A percentile compares a stretch with the other conserved stretches of the same genome.
phyloP scores from a whole-genome alignment of 1,140 invertebrate genomes.

The Scaptodrosophila lebanonensis region DNA sequence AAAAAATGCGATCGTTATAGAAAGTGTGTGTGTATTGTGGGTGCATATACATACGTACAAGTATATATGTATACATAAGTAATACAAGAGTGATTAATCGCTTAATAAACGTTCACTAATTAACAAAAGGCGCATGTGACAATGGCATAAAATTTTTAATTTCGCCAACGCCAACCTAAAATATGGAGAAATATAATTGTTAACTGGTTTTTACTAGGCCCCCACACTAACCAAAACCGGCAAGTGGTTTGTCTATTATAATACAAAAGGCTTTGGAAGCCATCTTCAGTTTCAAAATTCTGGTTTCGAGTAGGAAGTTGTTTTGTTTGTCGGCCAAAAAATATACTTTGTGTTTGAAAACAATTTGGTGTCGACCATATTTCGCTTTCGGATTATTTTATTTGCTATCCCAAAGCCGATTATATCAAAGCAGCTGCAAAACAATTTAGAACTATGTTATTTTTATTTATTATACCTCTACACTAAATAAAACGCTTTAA shows the following conservation, averaged over 20 bases:
- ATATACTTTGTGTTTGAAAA: too few species aligned
- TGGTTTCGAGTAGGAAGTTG: too few species aligned
- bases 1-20: constrained; percentile 19
- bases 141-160: too few species aligned
- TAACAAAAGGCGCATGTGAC: too few species aligned
- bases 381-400: not conserved
- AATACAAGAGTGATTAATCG: too few species aligned
- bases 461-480: constrained; percentile 35
- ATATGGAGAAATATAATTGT: constrained; percentile 18
- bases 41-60: not conserved
- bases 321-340: too few species aligned
- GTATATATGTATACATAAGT: not conserved
- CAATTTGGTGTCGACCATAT: not conserved
- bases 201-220: constrained; percentile 48
- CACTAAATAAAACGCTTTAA: constrained; percentile 34
- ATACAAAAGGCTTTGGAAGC: too few species aligned
- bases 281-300: too few species aligned
- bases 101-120: too few species aligned
- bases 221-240: constrained; percentile 35
- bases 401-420: too few species aligned
- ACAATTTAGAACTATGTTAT: constrained; percentile 2
- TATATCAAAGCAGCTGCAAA: not conserved
- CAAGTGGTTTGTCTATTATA: constrained; percentile 19
- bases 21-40: too few species aligned
- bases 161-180: too few species aligned